These are phyloP conservation scores for Donacobius atricapilla DNA, from an alignment of 2,113 vertebrate genomes.

Conservation along the genomic window DNA sequence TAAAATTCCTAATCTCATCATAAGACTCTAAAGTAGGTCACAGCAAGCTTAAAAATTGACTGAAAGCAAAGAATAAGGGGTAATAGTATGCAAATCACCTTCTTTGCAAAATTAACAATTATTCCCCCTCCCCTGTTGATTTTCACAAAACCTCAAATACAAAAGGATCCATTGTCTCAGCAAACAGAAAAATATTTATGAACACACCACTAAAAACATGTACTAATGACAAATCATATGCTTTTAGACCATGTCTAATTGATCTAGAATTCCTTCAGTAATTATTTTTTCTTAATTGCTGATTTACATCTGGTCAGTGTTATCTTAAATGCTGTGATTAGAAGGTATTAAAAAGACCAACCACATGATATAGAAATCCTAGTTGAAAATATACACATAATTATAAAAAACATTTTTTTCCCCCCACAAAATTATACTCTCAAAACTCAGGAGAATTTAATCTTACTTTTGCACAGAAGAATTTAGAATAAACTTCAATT, in stretches of 20 bases:
- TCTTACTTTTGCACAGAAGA: not conserved
- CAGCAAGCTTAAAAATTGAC: conserved; percentile 61
- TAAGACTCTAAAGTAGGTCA: conserved; percentile 74
- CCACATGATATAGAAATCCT: not conserved
- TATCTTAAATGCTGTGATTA: not conserved
- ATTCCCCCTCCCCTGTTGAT: not conserved
- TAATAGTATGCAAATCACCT: conserved; percentile 56
- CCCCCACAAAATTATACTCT: not conserved
- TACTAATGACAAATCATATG: not conserved
- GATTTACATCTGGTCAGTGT: not conserved
- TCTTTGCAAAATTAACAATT: conserved; percentile 1
- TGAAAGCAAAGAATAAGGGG: conserved; percentile 40
- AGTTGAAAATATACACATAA: not conserved
- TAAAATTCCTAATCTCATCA: conserved; percentile 52
- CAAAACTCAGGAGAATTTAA: not conserved
- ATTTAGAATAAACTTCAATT: not conserved
- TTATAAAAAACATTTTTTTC: fast-evolving
- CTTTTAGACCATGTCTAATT: not conserved
- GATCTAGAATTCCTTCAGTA: not conserved
- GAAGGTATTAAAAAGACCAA: not conserved
- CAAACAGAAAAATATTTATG: not conserved
- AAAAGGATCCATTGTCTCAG: not conserved
- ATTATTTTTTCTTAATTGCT: not conserved
- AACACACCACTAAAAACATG: not conserved
- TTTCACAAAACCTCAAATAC: conserved; percentile 7